Evolutionary conservation across 2,888 invertebrate genomes (phyloP), one percentile per base, ranked within the genome.

Genomic region (Euzetes globulus): DNA sequence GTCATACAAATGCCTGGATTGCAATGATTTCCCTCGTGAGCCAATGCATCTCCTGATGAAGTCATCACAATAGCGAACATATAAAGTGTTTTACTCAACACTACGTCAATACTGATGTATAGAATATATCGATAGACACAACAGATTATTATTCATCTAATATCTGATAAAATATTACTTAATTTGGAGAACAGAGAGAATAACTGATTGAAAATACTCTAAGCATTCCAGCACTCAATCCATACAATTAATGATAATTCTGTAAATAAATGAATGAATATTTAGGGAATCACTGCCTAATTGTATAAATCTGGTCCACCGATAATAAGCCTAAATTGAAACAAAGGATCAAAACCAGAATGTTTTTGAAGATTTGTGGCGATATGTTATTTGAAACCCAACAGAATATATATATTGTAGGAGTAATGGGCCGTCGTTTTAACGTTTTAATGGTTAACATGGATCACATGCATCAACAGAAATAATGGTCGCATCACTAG

Each of bases 401-500:
- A 60, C 25, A 15, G 9, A 60, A 63, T 63, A 33, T 17, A 11
- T 47, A 47, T 50, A 19, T 50, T 58, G 58, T 58, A 33, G 33
- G 11, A 63, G 63, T 63, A 63, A 63, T 63, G 63, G 63, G 29
- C 63, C 33, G 37, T 63, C 63, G 33, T 63, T 63, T 63, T 33
- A 29, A 63, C n/a, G 41, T 60, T 55, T 63, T 63, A 63, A 63
- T 63, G 63, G 63, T 63, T 63, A 27, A 63, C 63, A 63, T 63
- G 55, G 55, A 55, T 55, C 50, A 50, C 50, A 50, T 50, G 60
- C 60, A 60, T 60, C 63, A 63, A 27, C 29, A 63, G 63, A 33
- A 63, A 63, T 63, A 63, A 63, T 63, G 63, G 63, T 37, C 37
- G 29, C 19, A 15, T 15, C 63, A 33, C 33, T 63, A 29, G 29